Conservation (phyloP, 1,140 invertebrate species). For the Adelges cooleyi region DNA sequence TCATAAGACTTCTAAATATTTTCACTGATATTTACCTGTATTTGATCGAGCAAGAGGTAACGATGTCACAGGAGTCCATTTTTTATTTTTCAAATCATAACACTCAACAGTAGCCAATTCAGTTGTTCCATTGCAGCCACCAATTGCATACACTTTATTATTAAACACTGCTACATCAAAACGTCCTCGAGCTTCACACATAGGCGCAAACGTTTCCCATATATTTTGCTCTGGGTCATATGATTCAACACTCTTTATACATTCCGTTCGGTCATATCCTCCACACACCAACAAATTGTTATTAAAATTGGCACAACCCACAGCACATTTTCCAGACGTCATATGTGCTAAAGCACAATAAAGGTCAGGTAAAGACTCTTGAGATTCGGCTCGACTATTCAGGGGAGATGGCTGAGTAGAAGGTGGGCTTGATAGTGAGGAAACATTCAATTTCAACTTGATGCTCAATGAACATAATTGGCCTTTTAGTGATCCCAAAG, state of each 20-base stretch:
- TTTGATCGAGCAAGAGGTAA: conserved; percentile 56
- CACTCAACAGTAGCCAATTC: conserved; percentile 59
- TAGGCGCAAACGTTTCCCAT: conserved; percentile 54
- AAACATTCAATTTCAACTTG: conserved; percentile 45
- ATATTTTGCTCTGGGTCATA: conserved; percentile 56
- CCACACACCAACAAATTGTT: conserved; percentile 61
- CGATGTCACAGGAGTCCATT: conserved; percentile 52
- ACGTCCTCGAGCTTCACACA: conserved; percentile 59
- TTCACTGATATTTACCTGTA: conserved; percentile 40
- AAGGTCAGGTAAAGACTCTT: conserved; percentile 39
- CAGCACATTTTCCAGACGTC: conserved; percentile 57
- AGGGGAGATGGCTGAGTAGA: conserved; percentile 19
- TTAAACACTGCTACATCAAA: conserved; percentile 59
- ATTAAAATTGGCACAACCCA: conserved; percentile 57
- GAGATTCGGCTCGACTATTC: conserved; percentile 17
- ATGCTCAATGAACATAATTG: conserved; percentile 52
- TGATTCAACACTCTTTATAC: conserved; percentile 59
- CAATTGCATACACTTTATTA: conserved; percentile 59
- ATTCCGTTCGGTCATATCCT: conserved; percentile 76
- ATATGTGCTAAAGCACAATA: conserved; percentile 54
- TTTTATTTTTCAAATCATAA: conserved; percentile 44
- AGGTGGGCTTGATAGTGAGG: conserved; percentile 39
- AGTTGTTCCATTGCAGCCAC: conserved; percentile 65
- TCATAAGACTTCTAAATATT: neutral
- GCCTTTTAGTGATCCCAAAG: conserved; percentile 52